Evolutionary conservation across 2,797 vertebrate species (phyloP), one percentile per base, ranked within the genome.

Genomic region (Vespertilio murinus): DNA sequence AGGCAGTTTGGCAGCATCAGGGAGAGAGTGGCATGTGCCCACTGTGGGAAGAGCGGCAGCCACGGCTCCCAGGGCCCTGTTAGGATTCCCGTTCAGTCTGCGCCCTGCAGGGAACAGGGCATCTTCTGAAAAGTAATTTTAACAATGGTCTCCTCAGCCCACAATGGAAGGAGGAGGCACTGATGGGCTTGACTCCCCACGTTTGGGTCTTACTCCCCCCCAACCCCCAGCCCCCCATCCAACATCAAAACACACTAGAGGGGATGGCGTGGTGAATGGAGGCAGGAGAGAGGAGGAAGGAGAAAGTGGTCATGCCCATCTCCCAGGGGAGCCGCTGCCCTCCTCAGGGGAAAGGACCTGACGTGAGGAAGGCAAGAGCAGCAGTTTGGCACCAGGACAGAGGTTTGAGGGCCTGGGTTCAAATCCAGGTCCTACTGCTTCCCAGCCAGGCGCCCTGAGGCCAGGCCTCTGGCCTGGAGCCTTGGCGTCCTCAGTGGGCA

Each of bases 31-130:
- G 87, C 93, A 67, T 20, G 69, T 38, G 64, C 64, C 64, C 14
- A 4, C 64, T 65, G 64, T n/a, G 3, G 64, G 18, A 18, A 65
- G 30, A 65, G 64, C 6, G 30, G 17, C 96, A 96, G 96, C 95
- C 97, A 97, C 96, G 1, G 61, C 82, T 94, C 59, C 91, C 97
- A 82, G 97, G 97, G 97, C 97, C 96, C 95, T 97, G 95, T 96
- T 96, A 94, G 8, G 95, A 49, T 96, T 96, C 88, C n/a, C 67
- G 95, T 88, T 33, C 78, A 91, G 3, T 97, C 95, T 94, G 85
- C 96, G 85, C 81, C 90, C 92, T 94, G 73, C 56, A 94, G 89
- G 56, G 52, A 92, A 95, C 75, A 88, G 78, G 90, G 88, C 65
- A 65, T 95, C 95, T 30, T 95, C 65, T 69, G 85, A 61, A 54